phyloP scores from a whole-genome alignment of 2,113 vertebrate species.

The Rhineura floridana region DNA sequence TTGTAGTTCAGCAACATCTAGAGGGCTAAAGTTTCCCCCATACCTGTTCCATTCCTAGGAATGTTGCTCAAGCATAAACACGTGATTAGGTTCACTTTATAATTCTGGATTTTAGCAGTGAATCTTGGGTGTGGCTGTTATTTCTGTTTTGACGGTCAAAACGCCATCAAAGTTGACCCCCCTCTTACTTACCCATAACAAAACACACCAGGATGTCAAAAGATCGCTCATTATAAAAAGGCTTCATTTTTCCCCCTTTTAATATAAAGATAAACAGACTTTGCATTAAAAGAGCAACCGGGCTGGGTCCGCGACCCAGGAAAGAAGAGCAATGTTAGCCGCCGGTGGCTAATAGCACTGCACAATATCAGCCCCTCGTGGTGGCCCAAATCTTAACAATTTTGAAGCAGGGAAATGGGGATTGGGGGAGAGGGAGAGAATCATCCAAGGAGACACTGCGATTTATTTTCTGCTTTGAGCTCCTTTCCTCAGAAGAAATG shows the following conservation, averaged over 20 bases:
- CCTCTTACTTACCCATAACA: background rate
- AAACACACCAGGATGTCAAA: slow-evolving; percentile 18
- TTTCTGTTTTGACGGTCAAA: no score
- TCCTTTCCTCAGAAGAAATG: background rate
- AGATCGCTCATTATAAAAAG: slow-evolving; percentile 14
- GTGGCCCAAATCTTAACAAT: background rate
- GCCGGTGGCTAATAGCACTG: background rate
- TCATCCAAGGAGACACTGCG: slow-evolving; percentile 22
- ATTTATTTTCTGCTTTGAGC: background rate
- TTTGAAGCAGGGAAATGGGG: background rate
- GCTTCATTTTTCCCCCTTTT: background rate
- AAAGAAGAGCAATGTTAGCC: background rate
- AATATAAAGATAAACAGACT: slow-evolving; percentile 51
- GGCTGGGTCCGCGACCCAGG: slow-evolving; percentile 3
- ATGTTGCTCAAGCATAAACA: no score
- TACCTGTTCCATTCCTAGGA: no score
- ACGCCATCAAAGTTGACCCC: background rate
- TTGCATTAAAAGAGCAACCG: slow-evolving; percentile 49
- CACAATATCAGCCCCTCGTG: background rate
- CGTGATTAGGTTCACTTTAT: no score
- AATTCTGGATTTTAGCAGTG: no score
- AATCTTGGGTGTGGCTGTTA: no score
- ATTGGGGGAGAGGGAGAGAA: background rate
- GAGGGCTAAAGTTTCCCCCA: no score
- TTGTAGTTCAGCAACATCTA: no score